Evolutionary conservation across 2,113 vertebrate genomes (phyloP), one percentile per base, ranked within the genome.

Genomic region (Microtus richardsoni): DNA sequence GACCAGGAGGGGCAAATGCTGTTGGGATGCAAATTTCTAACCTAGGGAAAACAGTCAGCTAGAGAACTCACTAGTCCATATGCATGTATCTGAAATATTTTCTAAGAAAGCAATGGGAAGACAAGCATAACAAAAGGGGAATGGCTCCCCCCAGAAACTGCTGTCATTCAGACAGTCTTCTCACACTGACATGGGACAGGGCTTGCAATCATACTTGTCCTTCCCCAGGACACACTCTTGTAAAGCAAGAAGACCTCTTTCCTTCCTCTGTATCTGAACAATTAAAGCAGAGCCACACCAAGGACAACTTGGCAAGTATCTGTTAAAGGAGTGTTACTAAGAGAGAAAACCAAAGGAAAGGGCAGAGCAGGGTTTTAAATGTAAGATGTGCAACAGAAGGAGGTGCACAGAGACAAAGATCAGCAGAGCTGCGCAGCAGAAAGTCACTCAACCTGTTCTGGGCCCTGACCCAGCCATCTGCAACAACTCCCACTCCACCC

Each of bases 401-500:
- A 95, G 64, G n/a, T 17, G 73, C 0, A 24, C 58, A 33, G 44
- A 83, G 89, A 77, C 79, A 8, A 0, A 33, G 39, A 92, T 77
- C 71, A 60, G 64, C 12, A 44, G 3, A 54, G 80, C 41, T 60
- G 66, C 75, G 89, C 41, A 39, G 41, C 49, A 82, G 47, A 91
- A 95, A 95, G 89, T 60, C 41, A 95, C 58, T 78, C 70, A 80
- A 73, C 90, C 90, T 73, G 93, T 90, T 80, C 17, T 7, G 39
- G 89, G 58, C 66, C 52, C 77, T 47, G 30, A 16, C 28, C 39
- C 86, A 8, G 17, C n/a, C 64, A 84, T 28, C 21, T 22, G 33
- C 54, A 66, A 54, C 14, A 52, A 60, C 39, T 73, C 74, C 82
- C n/a, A 24, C 44, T 84, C 54, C 94, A 79, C 26, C 54, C 68